Evolutionary conservation across 1,140 invertebrate genomes (phyloP), one percentile per base, ranked within the genome.

Genomic region (Prorops nasuta): DNA sequence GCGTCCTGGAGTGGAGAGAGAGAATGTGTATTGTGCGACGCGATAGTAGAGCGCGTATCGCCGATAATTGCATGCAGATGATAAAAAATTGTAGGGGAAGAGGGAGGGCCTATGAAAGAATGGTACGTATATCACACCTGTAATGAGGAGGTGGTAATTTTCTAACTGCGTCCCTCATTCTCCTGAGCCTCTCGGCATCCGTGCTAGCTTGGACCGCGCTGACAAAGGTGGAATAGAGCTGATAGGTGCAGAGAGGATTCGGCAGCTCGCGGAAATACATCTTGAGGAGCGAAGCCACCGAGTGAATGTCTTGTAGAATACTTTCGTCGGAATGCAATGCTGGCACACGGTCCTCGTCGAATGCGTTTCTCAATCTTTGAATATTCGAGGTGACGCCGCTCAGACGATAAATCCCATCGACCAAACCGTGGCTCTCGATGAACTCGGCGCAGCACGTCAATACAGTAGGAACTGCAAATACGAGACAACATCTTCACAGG

Each of bases 201-300:
- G 66, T 74, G 71, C 80, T 63, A 56, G 80, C 80, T 66, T 94
- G 89, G 10, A 96, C 94, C 17, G 94, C 92, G 61, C 83, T 84
- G 38, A 97, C 93, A 79, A 98, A 97, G 58, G 91, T 90, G 60
- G 95, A 90, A 77, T 98, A 98, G 37, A 98, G 82, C 69, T 98
- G 94, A 78, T 97, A 98, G 15, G 96, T 98, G 77, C 97, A 94
- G 15, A 99, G 81, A 12, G 96, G 96, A 82, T 98, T 98, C 0
- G 96, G 96, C 18, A 98, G 79, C 75, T 98, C 96, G 38, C 94
- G 83, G 78, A 98, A 98, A 76, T 98, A 98, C 91, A 96, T 96
- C 80, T 98, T 98, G 12, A 99, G 81, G 18, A 98, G 76, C 4
- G 94, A 97, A 9, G 95, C 94, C 6, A 98, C 93, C 50, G 93